Percentiles rank a stretch among this genome's conserved stretches.
Evolutionary conservation across 2,888 invertebrate genomes (phyloP).

Genomic region (Lycophotia porphyrea): DNA sequence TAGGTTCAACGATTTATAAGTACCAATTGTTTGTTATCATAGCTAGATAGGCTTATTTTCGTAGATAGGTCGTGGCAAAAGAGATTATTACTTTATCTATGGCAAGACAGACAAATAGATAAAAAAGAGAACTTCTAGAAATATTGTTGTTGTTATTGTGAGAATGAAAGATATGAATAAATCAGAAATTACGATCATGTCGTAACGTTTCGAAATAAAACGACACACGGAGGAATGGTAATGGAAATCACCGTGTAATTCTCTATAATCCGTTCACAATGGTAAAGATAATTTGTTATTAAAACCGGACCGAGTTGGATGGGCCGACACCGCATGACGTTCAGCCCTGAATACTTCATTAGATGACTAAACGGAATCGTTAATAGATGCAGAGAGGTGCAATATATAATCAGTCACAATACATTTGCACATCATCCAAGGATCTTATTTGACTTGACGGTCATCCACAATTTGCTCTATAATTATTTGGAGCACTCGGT

Average conservation of each 20-base stretch:
- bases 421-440: constrained; percentile 75
- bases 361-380: constrained; percentile 84
- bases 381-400: constrained; percentile 78
- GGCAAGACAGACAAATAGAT: constrained; percentile 23
- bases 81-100: constrained; percentile 30
- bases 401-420: constrained; percentile 75
- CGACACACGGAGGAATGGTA: constrained; percentile 67
- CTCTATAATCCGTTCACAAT: constrained; percentile 79
- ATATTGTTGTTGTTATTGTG: constrained; percentile 24
- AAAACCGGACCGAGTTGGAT: constrained; percentile 75
- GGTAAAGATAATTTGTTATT: constrained; percentile 79
- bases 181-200: constrained; percentile 75
- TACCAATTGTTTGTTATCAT: constrained; percentile 55
- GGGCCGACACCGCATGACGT: constrained; percentile 67
- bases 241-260: constrained; percentile 77
- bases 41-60: constrained; percentile 57
- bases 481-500: constrained; percentile 59
- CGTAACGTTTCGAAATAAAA: constrained; percentile 71
- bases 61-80: constrained; percentile 18
- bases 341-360: constrained; percentile 86
- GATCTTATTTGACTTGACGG: constrained; percentile 55
- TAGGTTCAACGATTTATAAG: constrained; percentile 67
- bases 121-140: constrained; percentile 24
- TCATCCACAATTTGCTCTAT: constrained; percentile 44
- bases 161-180: constrained; percentile 61